A percentile compares a stretch with the other conserved stretches of the same genome.
phyloP scores from a whole-genome alignment of 1,140 invertebrate genomes.

The Chironomus tepperi region DNA sequence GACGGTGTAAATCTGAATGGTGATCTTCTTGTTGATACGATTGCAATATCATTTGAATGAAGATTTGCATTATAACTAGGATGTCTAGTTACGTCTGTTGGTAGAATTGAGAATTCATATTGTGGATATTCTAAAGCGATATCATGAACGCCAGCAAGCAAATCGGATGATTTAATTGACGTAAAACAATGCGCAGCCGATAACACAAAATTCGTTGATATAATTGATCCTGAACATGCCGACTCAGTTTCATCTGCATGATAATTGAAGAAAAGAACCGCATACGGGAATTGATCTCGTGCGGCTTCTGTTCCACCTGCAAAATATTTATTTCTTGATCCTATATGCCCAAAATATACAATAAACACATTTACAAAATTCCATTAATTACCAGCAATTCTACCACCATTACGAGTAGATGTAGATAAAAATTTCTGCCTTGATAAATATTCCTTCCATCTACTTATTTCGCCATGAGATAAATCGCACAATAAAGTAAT shows the following conservation, averaged over 20 bases:
- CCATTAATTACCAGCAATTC: not conserved
- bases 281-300: not conserved
- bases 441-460: too few relatives aligned
- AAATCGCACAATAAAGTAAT: too few relatives aligned
- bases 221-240: not conserved
- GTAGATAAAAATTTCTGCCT: not conserved
- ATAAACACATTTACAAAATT: not conserved
- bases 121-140: not conserved
- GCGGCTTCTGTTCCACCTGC: not conserved
- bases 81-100: not conserved
- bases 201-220: not conserved
- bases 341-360: not conserved
- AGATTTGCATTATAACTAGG: not conserved
- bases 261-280: not conserved
- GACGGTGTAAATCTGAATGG: not conserved
- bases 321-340: not conserved
- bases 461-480: too few relatives aligned
- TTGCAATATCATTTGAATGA: slow-evolving; percentile 15
- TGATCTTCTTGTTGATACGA: not conserved
- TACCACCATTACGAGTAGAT: not conserved
- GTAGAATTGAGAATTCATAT: not conserved
- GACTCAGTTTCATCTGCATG: not conserved
- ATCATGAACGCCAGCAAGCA: not conserved
- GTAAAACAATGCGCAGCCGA: not conserved
- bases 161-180: not conserved